Base-by-base conservation (phyloP, 2,888 invertebrate species). In the Osmoderma eremita region DNA sequence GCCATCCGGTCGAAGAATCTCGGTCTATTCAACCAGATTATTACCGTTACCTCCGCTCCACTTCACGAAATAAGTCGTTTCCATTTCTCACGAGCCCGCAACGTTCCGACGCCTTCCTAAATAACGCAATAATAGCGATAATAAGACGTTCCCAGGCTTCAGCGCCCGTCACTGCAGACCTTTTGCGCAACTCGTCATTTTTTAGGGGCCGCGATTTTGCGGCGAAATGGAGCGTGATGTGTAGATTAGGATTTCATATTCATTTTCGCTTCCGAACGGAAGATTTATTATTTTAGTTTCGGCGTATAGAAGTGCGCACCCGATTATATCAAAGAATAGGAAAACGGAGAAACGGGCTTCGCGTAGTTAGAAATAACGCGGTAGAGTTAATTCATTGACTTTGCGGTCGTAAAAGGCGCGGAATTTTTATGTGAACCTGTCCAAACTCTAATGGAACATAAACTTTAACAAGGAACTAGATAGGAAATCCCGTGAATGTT, bases 161-260 rank as follows among this genome's bases (percentile, higher is more conserved):
- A 12, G 12, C 20, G 6, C 4, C 13, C 45, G 45, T 67, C 70
- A 67, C 61, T 58, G 65, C 67, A 54, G 56, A 54, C 70, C 65
- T 62, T 64, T 68, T 70, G 68, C 30, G 30, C 8, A 63, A 69
- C 67, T 63, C 67, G 62, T 67, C 67, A 67, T 75, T 75, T 76
- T 77, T 77, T 74, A 74, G 77, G 74, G 75, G 76, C 73, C 75
- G 49, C 50, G 79, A 79, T 79, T 78, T 48, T 30, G 18, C 77
- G 74, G 75, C 71, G 79, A 77, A 80, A 79, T 79, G 79, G 78
- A 77, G 78, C 76, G 79, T 78, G 77, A 73, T 68, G 69, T 18
- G 30, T 17, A 78, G 78, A 79, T 79, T 79, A 78, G 76, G 77
- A 77, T 75, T 77, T 74, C 75, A 73, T 71, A 70, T 75, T 72